Evolutionary conservation across 2,113 vertebrate genomes (phyloP).

Genomic region (Isichthys henryi): DNA sequence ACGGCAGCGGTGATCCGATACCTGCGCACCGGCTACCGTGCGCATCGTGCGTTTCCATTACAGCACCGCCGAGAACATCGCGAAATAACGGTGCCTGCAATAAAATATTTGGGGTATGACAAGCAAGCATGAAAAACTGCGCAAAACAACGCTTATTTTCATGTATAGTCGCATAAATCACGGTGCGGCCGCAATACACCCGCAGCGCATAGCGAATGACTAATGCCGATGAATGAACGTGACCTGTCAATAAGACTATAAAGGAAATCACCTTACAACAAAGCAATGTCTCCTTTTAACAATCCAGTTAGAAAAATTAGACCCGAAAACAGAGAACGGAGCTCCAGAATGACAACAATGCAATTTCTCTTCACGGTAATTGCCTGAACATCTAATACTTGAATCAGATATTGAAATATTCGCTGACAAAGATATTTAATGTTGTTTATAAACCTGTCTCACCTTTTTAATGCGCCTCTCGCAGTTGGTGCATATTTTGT

Average conservation of each 20-base stretch:
- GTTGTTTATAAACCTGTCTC: slow-evolving; percentile 26
- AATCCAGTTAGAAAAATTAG: not conserved
- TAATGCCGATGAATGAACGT: not conserved
- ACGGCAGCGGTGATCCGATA: not conserved
- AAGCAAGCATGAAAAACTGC: not conserved
- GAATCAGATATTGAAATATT: not conserved
- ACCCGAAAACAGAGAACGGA: not conserved
- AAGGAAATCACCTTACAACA: not conserved
- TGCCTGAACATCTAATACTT: not conserved
- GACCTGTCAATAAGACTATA: not conserved
- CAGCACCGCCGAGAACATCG: not conserved
- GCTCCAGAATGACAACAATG: not conserved
- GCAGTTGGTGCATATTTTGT: slow-evolving; percentile 64
- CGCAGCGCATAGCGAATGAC: not conserved
- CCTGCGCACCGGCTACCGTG: not conserved
- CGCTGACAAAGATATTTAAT: not conserved
- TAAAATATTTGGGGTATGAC: not conserved
- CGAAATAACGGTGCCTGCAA: not conserved
- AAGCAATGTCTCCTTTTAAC: not conserved
- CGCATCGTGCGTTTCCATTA: not conserved
- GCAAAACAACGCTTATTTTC: not conserved
- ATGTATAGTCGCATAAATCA: not conserved
- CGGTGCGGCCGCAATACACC: not conserved
- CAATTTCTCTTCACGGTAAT: not conserved
- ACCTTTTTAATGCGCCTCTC: slow-evolving; percentile 64